Evolutionary conservation across 2,797 vertebrate species (phyloP).

Genomic region (Pangasius sanitwongsei): DNA sequence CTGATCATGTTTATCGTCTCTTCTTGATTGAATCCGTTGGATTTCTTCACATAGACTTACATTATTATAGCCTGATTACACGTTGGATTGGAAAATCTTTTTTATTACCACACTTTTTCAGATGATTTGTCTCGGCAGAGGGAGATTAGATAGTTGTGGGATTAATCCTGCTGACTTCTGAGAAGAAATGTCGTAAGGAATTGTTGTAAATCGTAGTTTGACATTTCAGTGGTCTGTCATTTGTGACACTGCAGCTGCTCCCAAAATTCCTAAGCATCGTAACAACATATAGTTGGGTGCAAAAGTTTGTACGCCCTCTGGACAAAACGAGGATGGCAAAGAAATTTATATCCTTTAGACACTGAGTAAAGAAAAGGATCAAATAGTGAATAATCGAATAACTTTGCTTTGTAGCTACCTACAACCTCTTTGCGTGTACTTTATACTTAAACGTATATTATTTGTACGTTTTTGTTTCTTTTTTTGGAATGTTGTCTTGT

Average conservation of each 20-base stretch:
- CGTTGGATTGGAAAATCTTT: conserved; percentile 3
- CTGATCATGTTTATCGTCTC: conserved; percentile 74
- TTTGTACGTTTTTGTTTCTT: too few relatives aligned
- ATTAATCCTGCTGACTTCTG: conserved; percentile 72
- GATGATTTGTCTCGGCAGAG: conserved; percentile 34
- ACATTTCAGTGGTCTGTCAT: neutral
- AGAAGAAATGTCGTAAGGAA: conserved; percentile 76
- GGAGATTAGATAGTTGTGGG: conserved; percentile 72
- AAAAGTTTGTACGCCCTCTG: neutral
- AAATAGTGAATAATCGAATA: neutral
- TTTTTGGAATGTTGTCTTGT: too few relatives aligned
- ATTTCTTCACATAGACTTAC: conserved; percentile 57
- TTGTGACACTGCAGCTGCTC: neutral
- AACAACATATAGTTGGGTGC: neutral
- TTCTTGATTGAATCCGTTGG: conserved; percentile 79
- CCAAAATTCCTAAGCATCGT: neutral
- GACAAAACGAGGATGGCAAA: neutral
- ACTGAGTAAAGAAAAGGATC: neutral
- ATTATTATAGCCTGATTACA: conserved; percentile 28
- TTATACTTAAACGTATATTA: too few relatives aligned
- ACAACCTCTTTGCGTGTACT: too few relatives aligned
- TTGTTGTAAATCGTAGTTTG: neutral
- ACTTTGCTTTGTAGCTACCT: too few relatives aligned
- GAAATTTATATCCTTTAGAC: neutral
- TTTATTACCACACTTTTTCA: conserved; percentile 13